phyloP scores from a whole-genome alignment of 2,888 invertebrate genomes.

The Melinopterus prodromus region DNA sequence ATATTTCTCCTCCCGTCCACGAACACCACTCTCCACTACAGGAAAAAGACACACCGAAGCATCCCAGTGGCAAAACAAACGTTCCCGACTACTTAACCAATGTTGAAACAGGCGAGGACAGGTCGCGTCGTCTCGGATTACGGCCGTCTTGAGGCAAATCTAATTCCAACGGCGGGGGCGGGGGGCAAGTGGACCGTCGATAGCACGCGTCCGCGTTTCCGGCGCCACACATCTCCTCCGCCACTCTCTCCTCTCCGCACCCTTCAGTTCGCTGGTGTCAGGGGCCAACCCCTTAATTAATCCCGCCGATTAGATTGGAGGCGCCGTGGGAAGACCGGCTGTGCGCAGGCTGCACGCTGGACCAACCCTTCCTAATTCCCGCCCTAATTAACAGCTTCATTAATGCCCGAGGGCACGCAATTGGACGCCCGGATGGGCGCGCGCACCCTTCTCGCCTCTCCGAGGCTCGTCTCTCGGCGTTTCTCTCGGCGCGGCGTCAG shows the following conservation, averaged over 20 bases:
- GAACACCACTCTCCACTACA: background rate
- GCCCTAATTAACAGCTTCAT: conserved; percentile 58
- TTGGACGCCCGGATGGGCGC: conserved; percentile 37
- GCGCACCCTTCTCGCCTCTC: conserved; percentile 25
- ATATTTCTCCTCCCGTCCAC: too few species aligned
- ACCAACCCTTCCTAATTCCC: conserved; percentile 59
- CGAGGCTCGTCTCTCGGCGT: conserved; percentile 27
- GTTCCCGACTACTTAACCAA: background rate
- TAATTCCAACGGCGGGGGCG: background rate
- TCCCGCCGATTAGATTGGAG: conserved; percentile 56
- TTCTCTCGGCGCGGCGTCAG: conserved; percentile 33
- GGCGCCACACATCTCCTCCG: conserved; percentile 34
- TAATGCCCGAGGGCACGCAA: conserved; percentile 47
- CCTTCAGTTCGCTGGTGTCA: conserved; percentile 32
- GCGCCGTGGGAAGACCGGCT: conserved; percentile 59
- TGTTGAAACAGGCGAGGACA: background rate
- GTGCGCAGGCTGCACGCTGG: conserved; percentile 55
- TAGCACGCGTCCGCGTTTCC: conserved; percentile 10
- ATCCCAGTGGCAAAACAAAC: background rate
- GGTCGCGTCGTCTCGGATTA: background rate
- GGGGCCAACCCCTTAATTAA: conserved; percentile 59
- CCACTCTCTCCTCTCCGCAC: conserved; percentile 31
- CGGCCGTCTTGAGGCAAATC: background rate
- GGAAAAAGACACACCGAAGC: background rate
- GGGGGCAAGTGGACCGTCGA: conserved; percentile 5